Evolutionary conservation across 2,888 invertebrate genomes (phyloP), one percentile per base, ranked within the genome.

Genomic region (Nemapogon koenigi): DNA sequence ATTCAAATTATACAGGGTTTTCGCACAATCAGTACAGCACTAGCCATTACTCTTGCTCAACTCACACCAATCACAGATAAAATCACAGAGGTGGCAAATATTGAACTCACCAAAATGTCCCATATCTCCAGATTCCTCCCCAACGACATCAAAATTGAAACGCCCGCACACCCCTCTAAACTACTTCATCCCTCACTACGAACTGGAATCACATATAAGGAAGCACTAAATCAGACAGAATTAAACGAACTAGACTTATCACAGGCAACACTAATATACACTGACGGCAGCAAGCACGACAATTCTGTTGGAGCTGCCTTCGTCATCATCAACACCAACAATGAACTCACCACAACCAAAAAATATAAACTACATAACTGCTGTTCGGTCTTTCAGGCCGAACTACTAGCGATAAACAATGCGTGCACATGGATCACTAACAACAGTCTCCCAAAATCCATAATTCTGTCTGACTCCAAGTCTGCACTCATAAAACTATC

Each of bases 331-430:
- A 15, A 4, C 2, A 38, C 41, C 2, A 47, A 48, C 0, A n/a
- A 31, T 4, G 33, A 35, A 0, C 7, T n/a, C 4, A 25, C 31
- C 4, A 28, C 8, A 6, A n/a, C n/a, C n/a, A 42, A 33, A 18
- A 40, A 41, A 33, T 27, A 38, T 3, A 45, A 45, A 19, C 27
- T 45, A 1, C 45, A 43, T 19, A 14, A 27, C 16, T 7, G 29
- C 15, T 46, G 43, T 19, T 43, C 44, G 1, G 46, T 46, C 0
- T 46, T 28, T 7, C 46, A 46, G n/a, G 43, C 44, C 0, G 46
- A 44, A 19, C 7, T 46, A 10, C 26, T 43, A 0, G 42, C 45
- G 1, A 41, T 43, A 2, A 1, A 19, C 2, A 16, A 30, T 2
- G 31, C 31, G 2, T 26, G 18, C 13, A 13, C 19, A 3, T 37